Conservation (phyloP, 2,888 invertebrate genomes). For the Netelia fuscicornis region DNA sequence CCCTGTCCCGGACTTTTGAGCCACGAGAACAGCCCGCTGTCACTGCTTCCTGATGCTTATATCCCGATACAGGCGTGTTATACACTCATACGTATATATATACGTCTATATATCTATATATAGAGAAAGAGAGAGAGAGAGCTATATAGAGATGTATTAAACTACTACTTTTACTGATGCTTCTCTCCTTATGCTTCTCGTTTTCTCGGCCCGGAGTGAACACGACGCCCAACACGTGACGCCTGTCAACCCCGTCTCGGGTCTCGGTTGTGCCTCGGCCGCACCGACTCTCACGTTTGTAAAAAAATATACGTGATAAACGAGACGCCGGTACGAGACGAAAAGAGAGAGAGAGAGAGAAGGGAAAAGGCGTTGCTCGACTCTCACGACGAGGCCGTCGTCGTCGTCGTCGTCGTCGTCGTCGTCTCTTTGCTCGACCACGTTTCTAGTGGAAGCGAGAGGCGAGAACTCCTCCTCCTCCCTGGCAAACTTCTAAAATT, state of each 20-base stretch:
- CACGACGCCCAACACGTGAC: conserved; percentile 69
- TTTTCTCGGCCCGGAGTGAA: conserved; percentile 21
- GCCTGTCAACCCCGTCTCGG: conserved; percentile 70
- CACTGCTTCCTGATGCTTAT: conserved; percentile 23
- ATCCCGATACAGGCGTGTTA: conserved; percentile 5
- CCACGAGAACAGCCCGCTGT: conserved; percentile 27
- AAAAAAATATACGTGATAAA: conserved; percentile 67
- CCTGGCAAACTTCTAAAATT: conserved; percentile 67
- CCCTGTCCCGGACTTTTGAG: conserved; percentile 7
- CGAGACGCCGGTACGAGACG: conserved; percentile 58
- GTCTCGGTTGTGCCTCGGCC: conserved; percentile 42
- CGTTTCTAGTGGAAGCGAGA: conserved; percentile 1
- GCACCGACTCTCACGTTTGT: conserved; percentile 5
- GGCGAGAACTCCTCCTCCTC: conserved; percentile 42
- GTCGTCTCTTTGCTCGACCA: not conserved
- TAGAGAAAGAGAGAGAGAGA: not conserved
- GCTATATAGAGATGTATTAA: not conserved
- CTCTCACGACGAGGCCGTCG: conserved; percentile 22
- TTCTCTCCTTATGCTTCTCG: conserved; percentile 42
- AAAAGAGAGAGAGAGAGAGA: conserved; percentile 21
- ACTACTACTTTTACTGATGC: conserved; percentile 11
- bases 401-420: conserved; percentile 18
- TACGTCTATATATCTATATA: not conserved
- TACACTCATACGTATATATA: not conserved
- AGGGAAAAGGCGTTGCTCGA: conserved; percentile 12